These are phyloP conservation scores for Bimastos eiseni DNA, from an alignment of 2,888 invertebrate genomes.

Conservation along the genomic window DNA sequence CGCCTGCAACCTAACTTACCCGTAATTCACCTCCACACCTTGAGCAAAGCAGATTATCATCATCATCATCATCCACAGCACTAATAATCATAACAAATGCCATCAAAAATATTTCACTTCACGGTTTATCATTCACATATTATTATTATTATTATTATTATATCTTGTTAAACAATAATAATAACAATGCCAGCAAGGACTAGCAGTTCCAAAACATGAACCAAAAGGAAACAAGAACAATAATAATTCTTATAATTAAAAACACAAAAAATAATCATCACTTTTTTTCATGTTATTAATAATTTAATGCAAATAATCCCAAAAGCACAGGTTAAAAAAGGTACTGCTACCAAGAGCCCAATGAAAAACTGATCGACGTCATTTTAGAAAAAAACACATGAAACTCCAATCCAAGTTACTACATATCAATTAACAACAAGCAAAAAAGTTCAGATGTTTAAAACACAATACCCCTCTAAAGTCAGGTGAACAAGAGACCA, in stretches of 20 bases:
- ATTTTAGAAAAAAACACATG: background rate
- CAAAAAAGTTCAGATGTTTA: background rate
- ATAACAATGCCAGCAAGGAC: background rate
- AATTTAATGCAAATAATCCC: background rate
- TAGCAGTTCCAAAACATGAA: too few species aligned
- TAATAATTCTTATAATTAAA: background rate
- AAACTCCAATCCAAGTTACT: background rate
- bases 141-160: constrained; percentile 7
- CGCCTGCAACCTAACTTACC: background rate
- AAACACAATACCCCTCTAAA: background rate
- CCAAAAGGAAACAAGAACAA: background rate
- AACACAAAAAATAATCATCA: background rate
- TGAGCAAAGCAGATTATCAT: constrained; percentile 9
- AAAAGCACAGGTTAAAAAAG: background rate
- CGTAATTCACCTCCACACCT: background rate
- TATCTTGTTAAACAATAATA: background rate
- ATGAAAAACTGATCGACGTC: background rate
- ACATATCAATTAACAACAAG: background rate
- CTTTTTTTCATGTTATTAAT: background rate
- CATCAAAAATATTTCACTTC: background rate
- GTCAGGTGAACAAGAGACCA: background rate
- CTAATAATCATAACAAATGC: background rate
- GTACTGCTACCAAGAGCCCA: background rate
- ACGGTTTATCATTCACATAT: background rate
- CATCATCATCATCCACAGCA: background rate